Percentiles rank a stretch among this genome's conserved stretches.
Evolutionary conservation across 2,113 vertebrate species (phyloP).

Genomic region (Climacteris rufus): DNA sequence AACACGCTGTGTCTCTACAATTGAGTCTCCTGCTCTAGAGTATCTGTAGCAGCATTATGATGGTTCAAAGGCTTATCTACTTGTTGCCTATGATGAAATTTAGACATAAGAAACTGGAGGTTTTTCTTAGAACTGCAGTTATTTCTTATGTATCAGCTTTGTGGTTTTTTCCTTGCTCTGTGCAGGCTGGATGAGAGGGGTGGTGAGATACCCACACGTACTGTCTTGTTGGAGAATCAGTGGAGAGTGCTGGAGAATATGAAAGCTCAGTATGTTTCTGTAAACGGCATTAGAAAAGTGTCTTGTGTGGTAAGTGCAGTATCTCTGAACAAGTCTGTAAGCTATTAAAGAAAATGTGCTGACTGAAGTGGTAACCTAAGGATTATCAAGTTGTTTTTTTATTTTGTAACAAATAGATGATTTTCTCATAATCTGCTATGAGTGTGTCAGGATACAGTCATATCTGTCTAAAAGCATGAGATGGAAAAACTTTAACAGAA

Average conservation of each 20-base stretch:
- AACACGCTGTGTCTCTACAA: background rate
- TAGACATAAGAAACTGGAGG: background rate
- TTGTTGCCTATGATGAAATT: background rate
- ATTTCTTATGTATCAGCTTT: background rate
- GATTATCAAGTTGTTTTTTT: background rate
- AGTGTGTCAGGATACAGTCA: background rate
- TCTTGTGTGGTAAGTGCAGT: slow-evolving; percentile 88
- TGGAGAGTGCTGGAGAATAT: slow-evolving; percentile 93
- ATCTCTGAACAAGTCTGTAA: background rate
- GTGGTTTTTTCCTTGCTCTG: background rate
- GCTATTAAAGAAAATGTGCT: background rate
- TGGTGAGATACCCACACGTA: slow-evolving; percentile 72
- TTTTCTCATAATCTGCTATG: background rate
- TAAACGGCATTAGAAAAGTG: slow-evolving; percentile 94
- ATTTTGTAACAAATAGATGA: background rate
- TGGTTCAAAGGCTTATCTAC: background rate
- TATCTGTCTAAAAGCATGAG: background rate
- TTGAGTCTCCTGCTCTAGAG: background rate
- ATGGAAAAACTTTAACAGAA: background rate
- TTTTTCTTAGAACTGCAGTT: background rate
- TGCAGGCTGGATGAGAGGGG: slow-evolving; percentile 87
- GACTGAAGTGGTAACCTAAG: background rate
- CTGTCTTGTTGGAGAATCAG: slow-evolving; percentile 83
- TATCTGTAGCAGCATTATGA: background rate
- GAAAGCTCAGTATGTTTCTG: slow-evolving; percentile 94